Conservation (phyloP, 92 coral and sea anemone genomes). For the Parazoanthus atlanticus region DNA sequence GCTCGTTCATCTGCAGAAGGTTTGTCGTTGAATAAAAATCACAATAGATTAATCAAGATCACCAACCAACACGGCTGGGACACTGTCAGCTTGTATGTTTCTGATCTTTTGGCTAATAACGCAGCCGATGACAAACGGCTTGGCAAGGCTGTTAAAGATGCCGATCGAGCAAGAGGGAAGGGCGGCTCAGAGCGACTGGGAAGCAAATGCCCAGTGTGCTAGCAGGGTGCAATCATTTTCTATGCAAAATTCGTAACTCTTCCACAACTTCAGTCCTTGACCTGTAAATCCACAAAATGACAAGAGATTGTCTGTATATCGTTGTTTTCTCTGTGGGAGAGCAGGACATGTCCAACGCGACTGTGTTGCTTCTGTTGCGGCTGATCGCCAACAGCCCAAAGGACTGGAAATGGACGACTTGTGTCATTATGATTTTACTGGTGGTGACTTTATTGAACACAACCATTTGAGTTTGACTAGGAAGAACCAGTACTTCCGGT, state of each 20-base stretch:
- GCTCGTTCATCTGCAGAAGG: slow-evolving; percentile 24
- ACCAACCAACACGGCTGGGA: slow-evolving; percentile 39
- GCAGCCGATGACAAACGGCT: slow-evolving; percentile 35
- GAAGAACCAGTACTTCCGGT: not conserved
- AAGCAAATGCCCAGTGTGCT: slow-evolving; percentile 19
- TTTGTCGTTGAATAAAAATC: slow-evolving; percentile 24
- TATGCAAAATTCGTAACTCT: not conserved
- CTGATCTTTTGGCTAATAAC: slow-evolving; percentile 31
- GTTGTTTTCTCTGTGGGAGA: slow-evolving; percentile 34
- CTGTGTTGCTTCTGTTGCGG: not conserved
- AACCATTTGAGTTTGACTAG: slow-evolving; percentile 2
- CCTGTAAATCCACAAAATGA: slow-evolving; percentile 10
- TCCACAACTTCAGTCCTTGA: not conserved
- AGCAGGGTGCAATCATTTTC: slow-evolving; percentile 24
- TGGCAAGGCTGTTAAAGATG: slow-evolving; percentile 40
- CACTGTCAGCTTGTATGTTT: slow-evolving; percentile 31
- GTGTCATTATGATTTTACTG: not conserved
- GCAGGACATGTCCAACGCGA: slow-evolving; percentile 22
- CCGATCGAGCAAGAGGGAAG: slow-evolving; percentile 31
- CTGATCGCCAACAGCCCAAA: not conserved
- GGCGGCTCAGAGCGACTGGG: not conserved
- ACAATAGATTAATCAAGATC: slow-evolving; percentile 28
- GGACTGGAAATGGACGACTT: not conserved
- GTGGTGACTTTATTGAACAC: not conserved
- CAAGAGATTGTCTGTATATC: slow-evolving; percentile 1